These are phyloP conservation scores for Micropoecilia bifurca DNA, from an alignment of 2,797 vertebrate species.

Conservation along the genomic window DNA sequence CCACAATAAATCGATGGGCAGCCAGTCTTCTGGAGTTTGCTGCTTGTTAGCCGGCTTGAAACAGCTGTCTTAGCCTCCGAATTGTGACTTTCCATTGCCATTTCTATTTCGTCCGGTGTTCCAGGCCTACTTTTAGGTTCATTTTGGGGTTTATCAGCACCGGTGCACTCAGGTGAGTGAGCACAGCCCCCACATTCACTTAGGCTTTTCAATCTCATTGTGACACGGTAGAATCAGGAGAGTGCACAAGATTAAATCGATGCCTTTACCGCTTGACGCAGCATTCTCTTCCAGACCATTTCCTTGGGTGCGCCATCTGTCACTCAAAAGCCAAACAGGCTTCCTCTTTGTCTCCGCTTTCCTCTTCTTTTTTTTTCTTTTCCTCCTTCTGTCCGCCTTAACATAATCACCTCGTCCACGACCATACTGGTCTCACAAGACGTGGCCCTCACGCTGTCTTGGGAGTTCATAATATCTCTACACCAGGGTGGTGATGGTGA, in stretches of 20 bases:
- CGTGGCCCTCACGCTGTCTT: slow-evolving; percentile 13
- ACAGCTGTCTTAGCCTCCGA: slow-evolving; percentile 57
- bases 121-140: slow-evolving; percentile 46
- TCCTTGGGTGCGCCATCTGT: slow-evolving; percentile 64
- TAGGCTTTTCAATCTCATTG: slow-evolving; percentile 74
- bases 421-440: slow-evolving; percentile 37
- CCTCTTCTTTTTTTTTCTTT: background rate
- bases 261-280: slow-evolving; percentile 73
- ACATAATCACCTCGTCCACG: slow-evolving; percentile 25
- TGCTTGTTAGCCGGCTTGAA: slow-evolving; percentile 71
- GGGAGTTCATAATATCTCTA: slow-evolving; percentile 63
- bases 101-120: slow-evolving; percentile 39
- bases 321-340: slow-evolving; percentile 54
- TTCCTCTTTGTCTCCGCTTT: slow-evolving; percentile 45
- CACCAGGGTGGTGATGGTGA: slow-evolving; percentile 30
- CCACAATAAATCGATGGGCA: slow-evolving; percentile 59
- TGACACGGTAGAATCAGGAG: slow-evolving; percentile 74
- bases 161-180: slow-evolving; percentile 65
- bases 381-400: slow-evolving; percentile 21
- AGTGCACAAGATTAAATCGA: slow-evolving; percentile 77
- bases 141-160: slow-evolving; percentile 60
- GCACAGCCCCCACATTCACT: slow-evolving; percentile 63
- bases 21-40: slow-evolving; percentile 65
- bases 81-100: slow-evolving; percentile 46
- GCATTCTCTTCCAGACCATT: slow-evolving; percentile 77